phyloP scores from a whole-genome alignment of 2,797 vertebrate species.

The Phataginus tetradactyla region DNA sequence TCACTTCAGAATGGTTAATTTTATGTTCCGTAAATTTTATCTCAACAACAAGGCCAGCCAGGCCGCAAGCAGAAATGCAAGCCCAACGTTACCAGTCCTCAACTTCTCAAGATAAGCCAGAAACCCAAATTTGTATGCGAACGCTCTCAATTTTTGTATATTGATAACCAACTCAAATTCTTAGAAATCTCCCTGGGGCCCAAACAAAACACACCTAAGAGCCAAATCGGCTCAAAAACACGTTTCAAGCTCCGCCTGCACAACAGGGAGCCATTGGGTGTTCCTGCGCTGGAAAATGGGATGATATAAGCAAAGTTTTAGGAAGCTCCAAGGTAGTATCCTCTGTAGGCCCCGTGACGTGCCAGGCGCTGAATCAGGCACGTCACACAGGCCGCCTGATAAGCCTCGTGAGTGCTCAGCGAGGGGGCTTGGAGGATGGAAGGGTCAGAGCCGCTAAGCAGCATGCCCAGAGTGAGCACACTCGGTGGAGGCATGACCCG shows the following conservation, averaged over 20 bases:
- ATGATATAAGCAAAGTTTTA: neutral
- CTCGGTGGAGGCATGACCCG: neutral
- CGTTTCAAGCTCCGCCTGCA: neutral
- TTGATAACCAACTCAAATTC: neutral
- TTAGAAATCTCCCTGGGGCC: neutral
- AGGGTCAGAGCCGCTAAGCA: neutral
- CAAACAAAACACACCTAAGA: neutral
- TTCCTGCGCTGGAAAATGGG: neutral
- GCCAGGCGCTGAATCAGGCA: neutral
- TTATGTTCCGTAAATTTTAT: conserved; percentile 47
- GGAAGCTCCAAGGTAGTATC: neutral
- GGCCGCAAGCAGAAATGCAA: neutral
- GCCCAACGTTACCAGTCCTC: neutral
- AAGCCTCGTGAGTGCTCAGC: neutral
- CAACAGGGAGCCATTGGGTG: neutral
- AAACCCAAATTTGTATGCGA: conserved; percentile 37
- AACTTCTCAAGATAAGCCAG: neutral
- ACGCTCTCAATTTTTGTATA: neutral
- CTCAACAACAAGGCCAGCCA: neutral
- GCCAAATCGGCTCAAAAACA: neutral
- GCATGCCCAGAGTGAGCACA: neutral
- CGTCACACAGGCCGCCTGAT: neutral
- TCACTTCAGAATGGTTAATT: conserved; percentile 17
- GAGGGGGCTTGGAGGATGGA: neutral
- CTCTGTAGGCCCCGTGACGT: neutral